Conservation (phyloP, 2,888 invertebrate species). For the Hydroisotoma schaefferi region DNA sequence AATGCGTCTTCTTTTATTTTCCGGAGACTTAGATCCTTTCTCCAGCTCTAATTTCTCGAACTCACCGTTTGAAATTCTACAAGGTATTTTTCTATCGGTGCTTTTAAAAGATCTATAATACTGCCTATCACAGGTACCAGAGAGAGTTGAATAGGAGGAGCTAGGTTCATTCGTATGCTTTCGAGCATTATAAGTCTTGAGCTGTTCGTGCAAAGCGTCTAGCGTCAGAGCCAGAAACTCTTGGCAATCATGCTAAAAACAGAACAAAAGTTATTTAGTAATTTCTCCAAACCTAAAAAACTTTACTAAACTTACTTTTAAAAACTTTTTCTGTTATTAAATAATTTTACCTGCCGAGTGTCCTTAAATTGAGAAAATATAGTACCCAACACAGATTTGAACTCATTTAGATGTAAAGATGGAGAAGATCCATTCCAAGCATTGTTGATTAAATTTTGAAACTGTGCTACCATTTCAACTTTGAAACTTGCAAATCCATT, state of each 20-base stretch:
- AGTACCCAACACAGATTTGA: constrained; percentile 60
- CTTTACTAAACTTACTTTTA: too few species aligned
- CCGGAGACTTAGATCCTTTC: too few species aligned
- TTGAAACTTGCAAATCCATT: not conserved
- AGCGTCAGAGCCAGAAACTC: constrained; percentile 63
- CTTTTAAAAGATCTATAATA: too few species aligned
- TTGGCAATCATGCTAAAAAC: constrained; percentile 63
- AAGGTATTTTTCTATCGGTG: too few species aligned
- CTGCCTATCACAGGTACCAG: too few species aligned
- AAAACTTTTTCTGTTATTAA: too few species aligned
- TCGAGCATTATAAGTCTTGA: constrained; percentile 53
- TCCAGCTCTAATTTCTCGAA: too few species aligned
- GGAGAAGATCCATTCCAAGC: constrained; percentile 40
- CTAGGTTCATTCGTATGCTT: too few species aligned
- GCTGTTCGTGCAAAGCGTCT: constrained; percentile 62
- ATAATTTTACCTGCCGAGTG: constrained; percentile 59
- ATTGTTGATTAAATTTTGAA: constrained; percentile 13
- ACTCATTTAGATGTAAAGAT: constrained; percentile 51
- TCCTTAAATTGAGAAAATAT: constrained; percentile 63
- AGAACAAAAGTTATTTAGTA: constrained; percentile 20
- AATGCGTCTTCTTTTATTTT: too few species aligned
- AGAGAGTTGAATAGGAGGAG: too few species aligned
- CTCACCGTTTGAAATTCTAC: too few species aligned
- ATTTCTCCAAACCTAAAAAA: too few species aligned
- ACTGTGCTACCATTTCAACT: not conserved